Base-by-base conservation (phyloP, 2,113 vertebrate species). In the Garra rufa region DNA sequence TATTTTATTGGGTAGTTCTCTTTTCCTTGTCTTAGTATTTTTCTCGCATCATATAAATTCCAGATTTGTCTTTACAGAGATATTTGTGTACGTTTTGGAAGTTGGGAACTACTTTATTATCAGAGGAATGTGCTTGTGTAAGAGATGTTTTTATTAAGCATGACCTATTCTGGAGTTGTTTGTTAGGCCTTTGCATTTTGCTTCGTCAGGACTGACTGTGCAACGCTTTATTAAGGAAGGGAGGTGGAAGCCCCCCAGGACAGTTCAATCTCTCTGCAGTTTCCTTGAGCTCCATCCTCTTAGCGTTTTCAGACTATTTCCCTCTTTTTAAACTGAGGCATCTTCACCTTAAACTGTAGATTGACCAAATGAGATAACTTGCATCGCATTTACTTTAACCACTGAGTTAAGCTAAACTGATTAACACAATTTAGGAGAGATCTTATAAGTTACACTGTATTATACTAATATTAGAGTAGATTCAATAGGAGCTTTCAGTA, bases 161-260 rank as follows among this genome's bases (percentile, higher is more conserved):
- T 67, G 57, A 28, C 24, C 57, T 30, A 3, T 63, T 21, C n/a
- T 65, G 43, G 14, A 48, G 41, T 10, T 80, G 26, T 80, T 80
- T 80, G 55, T 26, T 0, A 44, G 76, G 41, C 4, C 55, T 9
- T 79, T 63, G 10, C 6, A 65, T 80, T 67, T 30, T 48, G 65
- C 65, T 38, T 70, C 4, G 19, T 81, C 79, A 70, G 79, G 44
- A 81, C 43, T 80, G 63, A 70, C 46, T 55, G 6, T 10, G 59
- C 59, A 48, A 10, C 13, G 59, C 63, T 69, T 70, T 69, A 52
- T 50, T 38, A 34, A 34, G 63, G 44, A 81, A 81, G 63, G 61
- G 44, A 34, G 78, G 44, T 50, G 24, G 41, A 81, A n/a, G 57
- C 14, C 41, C 41, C 4, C 14, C 9, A 28, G 76, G 4, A 8